These are phyloP conservation scores for Xenops minutus DNA, from an alignment of 2,797 vertebrate genomes.

Conservation along the genomic window DNA sequence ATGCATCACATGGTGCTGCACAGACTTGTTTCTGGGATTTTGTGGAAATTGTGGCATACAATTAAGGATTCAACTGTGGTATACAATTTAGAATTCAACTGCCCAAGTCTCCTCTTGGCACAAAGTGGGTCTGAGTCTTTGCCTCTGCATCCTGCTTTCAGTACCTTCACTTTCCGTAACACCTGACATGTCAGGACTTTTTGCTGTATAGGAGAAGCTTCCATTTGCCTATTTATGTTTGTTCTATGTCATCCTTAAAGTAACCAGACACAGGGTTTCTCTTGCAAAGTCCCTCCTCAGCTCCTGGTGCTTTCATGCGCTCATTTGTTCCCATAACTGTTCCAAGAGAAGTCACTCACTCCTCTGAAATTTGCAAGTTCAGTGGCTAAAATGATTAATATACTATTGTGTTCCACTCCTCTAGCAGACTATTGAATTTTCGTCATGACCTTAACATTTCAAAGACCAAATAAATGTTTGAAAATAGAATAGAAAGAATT, in stretches of 20 bases:
- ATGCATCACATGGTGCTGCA: fast-evolving
- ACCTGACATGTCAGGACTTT: background rate
- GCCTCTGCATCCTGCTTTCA: background rate
- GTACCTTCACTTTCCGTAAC: background rate
- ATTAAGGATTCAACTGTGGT: background rate
- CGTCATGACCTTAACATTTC: background rate
- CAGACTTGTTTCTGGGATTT: background rate
- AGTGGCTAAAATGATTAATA: background rate
- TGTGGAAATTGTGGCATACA: background rate
- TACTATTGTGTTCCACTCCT: background rate
- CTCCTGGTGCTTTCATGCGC: background rate
- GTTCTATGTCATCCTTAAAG: background rate
- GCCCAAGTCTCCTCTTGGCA: background rate
- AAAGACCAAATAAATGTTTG: background rate
- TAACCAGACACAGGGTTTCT: background rate
- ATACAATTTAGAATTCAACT: background rate
- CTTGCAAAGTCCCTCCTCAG: background rate
- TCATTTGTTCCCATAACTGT: background rate
- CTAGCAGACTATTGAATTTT: background rate
- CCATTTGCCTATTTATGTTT: background rate
- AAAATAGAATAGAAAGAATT: background rate
- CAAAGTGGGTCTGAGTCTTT: background rate
- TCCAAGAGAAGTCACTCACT: background rate
- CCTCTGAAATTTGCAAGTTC: background rate
- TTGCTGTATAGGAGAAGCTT: background rate